Percentiles rank a stretch among this genome's conserved stretches.
These are phyloP conservation scores for Pseudolycoriella hygida DNA, from an alignment of 2,888 invertebrate genomes.

Conservation along the genomic window DNA sequence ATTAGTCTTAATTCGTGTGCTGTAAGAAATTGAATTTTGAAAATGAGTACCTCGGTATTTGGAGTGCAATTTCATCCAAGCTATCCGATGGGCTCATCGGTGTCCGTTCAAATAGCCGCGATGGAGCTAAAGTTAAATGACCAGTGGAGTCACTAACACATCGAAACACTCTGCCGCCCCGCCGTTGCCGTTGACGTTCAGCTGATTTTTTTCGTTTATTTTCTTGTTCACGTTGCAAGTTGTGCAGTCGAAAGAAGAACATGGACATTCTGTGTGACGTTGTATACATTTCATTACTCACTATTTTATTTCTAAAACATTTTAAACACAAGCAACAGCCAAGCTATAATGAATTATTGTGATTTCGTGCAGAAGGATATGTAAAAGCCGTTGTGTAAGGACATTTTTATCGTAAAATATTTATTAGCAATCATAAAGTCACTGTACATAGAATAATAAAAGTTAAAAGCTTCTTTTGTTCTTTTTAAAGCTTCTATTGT, in stretches of 20 bases:
- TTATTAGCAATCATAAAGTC: too few species aligned
- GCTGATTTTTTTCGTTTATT: constrained; percentile 44
- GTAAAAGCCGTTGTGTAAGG: too few species aligned
- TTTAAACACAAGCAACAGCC: too few species aligned
- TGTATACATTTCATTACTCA: neutral
- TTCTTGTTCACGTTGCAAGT: constrained; percentile 72
- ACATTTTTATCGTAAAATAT: too few species aligned
- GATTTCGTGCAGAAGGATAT: too few species aligned
- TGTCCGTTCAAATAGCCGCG: constrained; percentile 66
- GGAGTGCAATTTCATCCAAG: constrained; percentile 78
- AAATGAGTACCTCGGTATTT: constrained; percentile 64
- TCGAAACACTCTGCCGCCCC: constrained; percentile 38
- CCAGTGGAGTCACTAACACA: constrained; percentile 31
- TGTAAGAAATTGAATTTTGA: too few species aligned
- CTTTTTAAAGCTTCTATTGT: too few species aligned
- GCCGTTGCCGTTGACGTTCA: constrained; percentile 24
- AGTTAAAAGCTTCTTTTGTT: too few species aligned
- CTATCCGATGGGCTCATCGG: constrained; percentile 75
- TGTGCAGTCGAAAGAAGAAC: constrained; percentile 90
- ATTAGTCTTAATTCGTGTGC: too few species aligned
- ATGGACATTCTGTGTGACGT: constrained; percentile 61
- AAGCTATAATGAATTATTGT: too few species aligned
- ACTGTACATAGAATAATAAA: too few species aligned
- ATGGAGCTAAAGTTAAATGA: constrained; percentile 50
- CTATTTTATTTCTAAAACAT: too few species aligned